Evolutionary conservation across 2,797 vertebrate species (phyloP).

Genomic region (Sebastiscus albofasciatus): DNA sequence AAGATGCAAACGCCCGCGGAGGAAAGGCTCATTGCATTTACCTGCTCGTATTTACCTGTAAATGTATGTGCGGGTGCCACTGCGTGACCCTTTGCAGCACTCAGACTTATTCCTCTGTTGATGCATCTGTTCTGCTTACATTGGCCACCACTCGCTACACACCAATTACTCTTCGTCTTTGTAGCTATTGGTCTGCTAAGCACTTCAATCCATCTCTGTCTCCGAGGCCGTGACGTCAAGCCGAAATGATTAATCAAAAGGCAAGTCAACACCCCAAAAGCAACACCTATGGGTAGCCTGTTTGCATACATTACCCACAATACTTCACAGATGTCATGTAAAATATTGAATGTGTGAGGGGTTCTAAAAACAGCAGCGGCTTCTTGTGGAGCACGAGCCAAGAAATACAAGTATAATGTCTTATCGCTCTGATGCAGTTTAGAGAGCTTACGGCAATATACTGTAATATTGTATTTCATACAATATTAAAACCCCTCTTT

Average conservation of each 20-base stretch:
- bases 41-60: conserved; percentile 72
- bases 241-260: conserved; percentile 73
- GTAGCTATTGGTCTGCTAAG: conserved; percentile 82
- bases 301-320: conserved; percentile 57
- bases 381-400: conserved; percentile 22
- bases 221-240: conserved; percentile 73
- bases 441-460: conserved; percentile 39
- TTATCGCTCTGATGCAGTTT: conserved; percentile 36
- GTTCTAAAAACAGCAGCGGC: not conserved
- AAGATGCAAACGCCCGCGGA: conserved; percentile 54
- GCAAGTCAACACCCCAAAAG: conserved; percentile 60
- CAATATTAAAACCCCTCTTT: conserved; percentile 41
- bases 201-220: conserved; percentile 86
- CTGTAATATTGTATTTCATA: conserved; percentile 53
- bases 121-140: conserved; percentile 82
- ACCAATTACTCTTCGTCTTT: conserved; percentile 85
- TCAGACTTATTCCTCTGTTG: conserved; percentile 72
- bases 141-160: conserved; percentile 75
- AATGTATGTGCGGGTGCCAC: conserved; percentile 68
- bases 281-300: conserved; percentile 56
- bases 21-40: conserved; percentile 58
- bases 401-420: conserved; percentile 12
- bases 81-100: conserved; percentile 69
- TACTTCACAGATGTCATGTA: conserved; percentile 49
- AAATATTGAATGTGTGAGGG: not conserved